phyloP scores from a whole-genome alignment of 1,140 invertebrate species.

The Habropoda laboriosa region DNA sequence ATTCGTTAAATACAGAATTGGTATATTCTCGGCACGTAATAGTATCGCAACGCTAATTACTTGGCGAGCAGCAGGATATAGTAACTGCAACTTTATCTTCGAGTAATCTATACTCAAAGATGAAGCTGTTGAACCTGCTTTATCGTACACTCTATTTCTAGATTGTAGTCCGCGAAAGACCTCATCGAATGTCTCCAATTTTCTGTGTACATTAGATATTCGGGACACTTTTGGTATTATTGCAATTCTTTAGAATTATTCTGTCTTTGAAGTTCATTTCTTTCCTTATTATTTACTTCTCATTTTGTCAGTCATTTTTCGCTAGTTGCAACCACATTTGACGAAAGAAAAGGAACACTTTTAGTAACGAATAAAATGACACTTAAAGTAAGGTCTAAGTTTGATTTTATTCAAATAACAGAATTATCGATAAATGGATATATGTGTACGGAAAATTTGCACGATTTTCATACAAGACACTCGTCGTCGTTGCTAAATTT shows the following conservation, averaged over 20 bases:
- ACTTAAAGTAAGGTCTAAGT: background rate
- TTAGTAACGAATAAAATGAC: background rate
- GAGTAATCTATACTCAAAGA: slow-evolving; percentile 23
- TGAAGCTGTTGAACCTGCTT: slow-evolving; percentile 25
- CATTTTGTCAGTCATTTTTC: background rate
- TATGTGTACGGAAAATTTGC: background rate
- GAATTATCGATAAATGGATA: background rate
- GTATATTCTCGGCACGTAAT: slow-evolving; percentile 2
- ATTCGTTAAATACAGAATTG: background rate
- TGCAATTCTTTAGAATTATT: background rate
- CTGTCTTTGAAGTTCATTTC: too few relatives aligned
- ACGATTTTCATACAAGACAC: too few relatives aligned
- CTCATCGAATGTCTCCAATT: slow-evolving; percentile 18
- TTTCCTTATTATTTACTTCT: background rate
- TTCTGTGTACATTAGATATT: slow-evolving; percentile 6
- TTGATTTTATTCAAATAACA: background rate
- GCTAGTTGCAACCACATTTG: too few relatives aligned
- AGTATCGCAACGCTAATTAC: slow-evolving; percentile 15
- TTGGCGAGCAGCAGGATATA: background rate
- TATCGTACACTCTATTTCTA: background rate
- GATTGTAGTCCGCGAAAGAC: slow-evolving; percentile 1
- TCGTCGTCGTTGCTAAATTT: background rate
- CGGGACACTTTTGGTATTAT: background rate
- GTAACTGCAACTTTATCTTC: slow-evolving; percentile 28
- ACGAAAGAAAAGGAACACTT: background rate